Conservation (phyloP, 2,797 vertebrate species). For the Fundulus diaphanus region DNA sequence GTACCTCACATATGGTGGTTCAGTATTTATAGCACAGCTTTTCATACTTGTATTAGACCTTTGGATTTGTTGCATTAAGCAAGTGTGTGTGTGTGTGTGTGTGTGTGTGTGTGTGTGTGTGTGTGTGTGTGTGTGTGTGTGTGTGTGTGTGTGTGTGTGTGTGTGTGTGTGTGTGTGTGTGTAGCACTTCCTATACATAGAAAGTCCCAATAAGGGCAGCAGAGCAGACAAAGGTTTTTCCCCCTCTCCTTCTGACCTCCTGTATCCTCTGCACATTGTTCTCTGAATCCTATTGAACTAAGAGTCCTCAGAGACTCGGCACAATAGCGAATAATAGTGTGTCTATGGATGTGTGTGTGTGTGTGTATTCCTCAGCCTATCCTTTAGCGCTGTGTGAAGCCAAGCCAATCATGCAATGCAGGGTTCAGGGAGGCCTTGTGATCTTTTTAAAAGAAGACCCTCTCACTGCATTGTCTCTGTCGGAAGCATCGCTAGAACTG, state of each 20-base stretch:
- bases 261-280: slow-evolving; percentile 76
- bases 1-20: background rate
- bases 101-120: background rate
- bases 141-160: background rate
- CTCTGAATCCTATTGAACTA: slow-evolving; percentile 77
- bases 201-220: slow-evolving; percentile 59
- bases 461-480: slow-evolving; percentile 42
- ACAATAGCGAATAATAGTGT: slow-evolving; percentile 76
- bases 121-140: background rate
- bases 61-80: background rate
- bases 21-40: background rate
- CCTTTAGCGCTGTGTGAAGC: slow-evolving; percentile 61
- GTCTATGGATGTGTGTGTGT: slow-evolving; percentile 22
- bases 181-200: slow-evolving; percentile 33
- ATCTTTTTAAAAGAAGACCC: slow-evolving; percentile 61
- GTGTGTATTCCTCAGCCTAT: background rate
- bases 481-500: slow-evolving; percentile 21
- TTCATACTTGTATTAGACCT: background rate
- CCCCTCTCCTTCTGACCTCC: slow-evolving; percentile 70
- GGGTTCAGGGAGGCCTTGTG: slow-evolving; percentile 57
- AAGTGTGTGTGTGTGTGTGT: background rate
- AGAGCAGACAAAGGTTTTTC: slow-evolving; percentile 64
- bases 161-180: background rate
- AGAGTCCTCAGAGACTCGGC: slow-evolving; percentile 65
- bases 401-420: slow-evolving; percentile 65